Conservation (phyloP, 2,797 vertebrate species). For the Sebastes hubbsi region DNA sequence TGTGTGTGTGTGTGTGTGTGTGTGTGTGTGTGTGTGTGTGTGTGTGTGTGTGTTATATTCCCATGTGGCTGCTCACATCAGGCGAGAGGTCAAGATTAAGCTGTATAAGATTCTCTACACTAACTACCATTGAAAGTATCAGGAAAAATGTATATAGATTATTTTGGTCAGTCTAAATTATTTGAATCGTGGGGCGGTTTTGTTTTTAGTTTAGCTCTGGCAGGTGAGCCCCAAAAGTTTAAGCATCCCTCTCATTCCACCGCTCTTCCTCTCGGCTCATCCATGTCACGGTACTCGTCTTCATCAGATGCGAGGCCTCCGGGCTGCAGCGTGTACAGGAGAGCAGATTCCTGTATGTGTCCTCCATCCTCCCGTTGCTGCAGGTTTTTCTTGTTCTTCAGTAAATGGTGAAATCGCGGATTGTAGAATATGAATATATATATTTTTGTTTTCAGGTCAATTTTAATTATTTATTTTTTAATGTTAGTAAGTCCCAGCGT, state of each 20-base stretch:
- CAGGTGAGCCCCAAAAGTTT: background rate
- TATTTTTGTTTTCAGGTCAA: conserved; percentile 50
- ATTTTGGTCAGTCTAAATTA: conserved; percentile 1
- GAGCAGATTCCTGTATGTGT: background rate
- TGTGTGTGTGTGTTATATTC: background rate
- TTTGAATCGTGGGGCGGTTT: background rate
- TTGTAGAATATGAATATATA: conserved; percentile 49
- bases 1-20: background rate
- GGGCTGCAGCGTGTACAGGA: background rate
- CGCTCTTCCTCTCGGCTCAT: background rate
- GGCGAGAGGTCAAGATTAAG: background rate
- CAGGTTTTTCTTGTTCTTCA: conserved; percentile 39
- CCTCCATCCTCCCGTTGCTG: conserved; percentile 35
- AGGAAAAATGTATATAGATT: background rate
- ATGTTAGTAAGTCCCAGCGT: conserved; percentile 36
- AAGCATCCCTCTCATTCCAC: background rate
- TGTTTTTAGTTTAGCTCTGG: background rate
- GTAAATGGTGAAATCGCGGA: conserved; percentile 35
- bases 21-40: background rate
- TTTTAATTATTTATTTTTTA: conserved; percentile 77
- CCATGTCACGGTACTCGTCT: conserved; percentile 8
- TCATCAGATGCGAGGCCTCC: background rate
- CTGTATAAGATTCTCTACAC: background rate
- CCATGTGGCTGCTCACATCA: background rate
- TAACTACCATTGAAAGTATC: background rate